Base-by-base conservation (phyloP, 2,888 invertebrate species). In the Eueremaeus valkanovi region DNA sequence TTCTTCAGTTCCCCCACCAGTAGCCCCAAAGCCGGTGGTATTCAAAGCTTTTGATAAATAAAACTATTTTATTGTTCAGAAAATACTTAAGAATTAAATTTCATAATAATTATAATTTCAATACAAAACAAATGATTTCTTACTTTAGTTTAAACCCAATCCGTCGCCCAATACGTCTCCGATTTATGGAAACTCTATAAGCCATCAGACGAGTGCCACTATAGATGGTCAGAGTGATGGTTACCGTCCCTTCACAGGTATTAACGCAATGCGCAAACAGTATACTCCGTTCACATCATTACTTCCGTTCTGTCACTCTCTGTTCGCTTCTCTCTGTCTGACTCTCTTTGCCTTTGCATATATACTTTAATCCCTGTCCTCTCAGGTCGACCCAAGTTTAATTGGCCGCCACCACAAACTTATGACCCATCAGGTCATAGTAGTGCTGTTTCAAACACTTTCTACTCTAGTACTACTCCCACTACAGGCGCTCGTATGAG, bases 341-440 rank as follows among this genome's bases (percentile, higher is more conserved):
- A 21, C 21, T 70, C 16, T 27, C 42, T 36, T 66, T 21, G 21
- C 5, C 9, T 21, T 24, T 27, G 24, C 18, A 42, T 40, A 16
- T 27, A 29, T 0, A 70, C 45, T 27, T 18, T 18, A 42, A 70
- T 16, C 24, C 40, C 31, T 9, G 1, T 29, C n/a, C n/a, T n/a
- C n/a, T 42, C 29, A 77, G 78, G 75, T 77, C 78, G 78, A 29
- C 78, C 79, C 24, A 80, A 80, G 58, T 82, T 82, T 77, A 80
- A 80, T 58, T 88, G 88, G 88, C 88, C 88, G 33, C 88, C 88
- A 79, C 83, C 63, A 72, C 84, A 83, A 79, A 83, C 84, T 42
- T 40, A 5, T 40, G 45, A 11, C 29, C 70, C 29, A 27, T 70
- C 70, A 70, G 70, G 70, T 70, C 40, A 70, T 61, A 61, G 61